phyloP scores from a whole-genome alignment of 2,888 invertebrate species.

The Lepidonotus clava region DNA sequence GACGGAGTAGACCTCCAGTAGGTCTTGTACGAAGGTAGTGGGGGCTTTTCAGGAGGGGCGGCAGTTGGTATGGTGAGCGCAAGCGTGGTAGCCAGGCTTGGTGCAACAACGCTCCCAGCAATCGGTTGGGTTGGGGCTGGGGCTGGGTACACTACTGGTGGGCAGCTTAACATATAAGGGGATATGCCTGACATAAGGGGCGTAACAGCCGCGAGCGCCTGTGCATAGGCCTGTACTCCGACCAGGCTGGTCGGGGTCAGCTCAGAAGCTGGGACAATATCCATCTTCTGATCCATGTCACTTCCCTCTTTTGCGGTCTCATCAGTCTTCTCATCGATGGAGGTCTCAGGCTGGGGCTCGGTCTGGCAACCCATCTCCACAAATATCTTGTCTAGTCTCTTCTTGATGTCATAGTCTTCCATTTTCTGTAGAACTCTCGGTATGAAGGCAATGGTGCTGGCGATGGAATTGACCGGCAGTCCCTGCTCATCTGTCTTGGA shows the following conservation, averaged over 20 bases:
- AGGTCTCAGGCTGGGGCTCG: no score
- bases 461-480: neutral
- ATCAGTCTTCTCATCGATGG: no score
- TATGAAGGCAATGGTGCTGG: neutral
- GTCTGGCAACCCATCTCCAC: slow-evolving; percentile 8
- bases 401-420: neutral
- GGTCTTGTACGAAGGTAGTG: neutral
- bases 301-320: no score
- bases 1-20: slow-evolving; percentile 24
- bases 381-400: neutral
- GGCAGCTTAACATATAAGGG: neutral
- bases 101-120: no score
- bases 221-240: neutral
- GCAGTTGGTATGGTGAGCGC: neutral
- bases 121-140: neutral
- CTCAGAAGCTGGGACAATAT: no score
- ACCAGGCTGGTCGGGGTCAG: neutral
- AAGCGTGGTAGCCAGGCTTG: no score
- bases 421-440: neutral
- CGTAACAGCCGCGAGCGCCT: neutral
- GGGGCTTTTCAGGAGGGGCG: neutral
- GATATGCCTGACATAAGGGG: neutral
- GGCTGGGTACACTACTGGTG: neutral
- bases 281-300: no score
- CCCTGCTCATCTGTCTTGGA: no score